Evolutionary conservation across 2,888 invertebrate species (phyloP), one percentile per base, ranked within the genome.

Genomic region (Schizotus pectinicornis): DNA sequence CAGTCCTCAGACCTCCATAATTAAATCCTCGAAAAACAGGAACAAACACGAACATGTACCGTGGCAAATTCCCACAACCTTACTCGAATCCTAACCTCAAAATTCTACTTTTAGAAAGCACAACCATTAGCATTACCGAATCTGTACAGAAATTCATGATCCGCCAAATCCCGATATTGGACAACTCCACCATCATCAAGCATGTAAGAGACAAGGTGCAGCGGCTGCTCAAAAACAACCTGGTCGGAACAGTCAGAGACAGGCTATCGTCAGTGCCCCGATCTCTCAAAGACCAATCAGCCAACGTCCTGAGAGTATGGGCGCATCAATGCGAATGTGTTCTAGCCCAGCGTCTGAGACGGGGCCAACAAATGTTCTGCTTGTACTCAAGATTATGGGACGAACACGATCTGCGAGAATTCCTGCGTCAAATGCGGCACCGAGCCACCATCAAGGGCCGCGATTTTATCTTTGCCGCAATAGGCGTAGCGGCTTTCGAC

Each of bases 341-440:
- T 38, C 61, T 83, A 9, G 88, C 87, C 0, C 87, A 88, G 68
- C 81, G 86, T 33, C 77, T 88, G 0, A 79, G 86, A 50, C 81
- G 87, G 42, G 81, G 84, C n/a, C 83, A 87, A 61, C 88, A 88
- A 71, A 81, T 88, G 74, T 81, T 87, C 65, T 82, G 81, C 51
- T 78, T 88, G 48, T 88, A 88, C 68, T 82, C 84, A 7, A 83
- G 81, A 60, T 81, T 87, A 61, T 88, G 88, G 84, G 87, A 86
- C 50, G 85, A 87, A 50, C 78, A 81, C 11, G 85, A 85, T 1
- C 74, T 88, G 1, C 81, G 76, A 56, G 82, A 85, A 57, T 80
- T 87, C 12, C 71, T 86, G 31, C 80, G 75, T 62, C 73, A 74
- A 31, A 78, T 84, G 75, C 77, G 78, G 47, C 74, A 74, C 37